Base-by-base conservation (phyloP, 2,888 invertebrate genomes). In the Mystacides longicornis region DNA sequence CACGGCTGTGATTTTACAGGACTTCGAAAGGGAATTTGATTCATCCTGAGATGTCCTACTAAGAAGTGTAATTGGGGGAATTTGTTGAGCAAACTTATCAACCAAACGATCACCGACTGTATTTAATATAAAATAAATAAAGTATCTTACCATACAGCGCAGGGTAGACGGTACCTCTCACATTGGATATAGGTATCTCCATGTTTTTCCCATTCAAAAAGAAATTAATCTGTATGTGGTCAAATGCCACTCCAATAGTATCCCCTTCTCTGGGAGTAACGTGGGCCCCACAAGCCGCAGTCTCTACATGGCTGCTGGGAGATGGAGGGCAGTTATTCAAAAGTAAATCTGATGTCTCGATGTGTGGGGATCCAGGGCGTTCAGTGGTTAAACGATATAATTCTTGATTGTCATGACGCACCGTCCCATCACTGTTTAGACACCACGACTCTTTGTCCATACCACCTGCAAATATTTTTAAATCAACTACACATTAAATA, bases 181-280 rank as follows among this genome's bases (percentile, higher is more conserved):
- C 86, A 72, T 91, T 93, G 61, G 88, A 83, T 46, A 96, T 81
- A 19, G 93, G 88, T 64, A 86, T 83, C 65, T 93, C 90, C 66
- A 93, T 77, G 65, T 86, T 85, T 67, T 86, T 87, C 2, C 97
- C 97, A 74, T 98, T 98, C 42, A 95, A 75, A 71, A 85, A 96
- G 76, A 98, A 95, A 70, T 93, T 94, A 57, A 99, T 74, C 67
- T 98, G 93, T 57, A 96, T 87, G 70, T 99, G 98, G 70, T 99
- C 97, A 70, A 91, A 99, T 0, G 93, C 87, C 31, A 99, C 79
- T 21, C 98, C 97, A 65, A 97, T 81, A 54, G 93, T 84, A 69
- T 98, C 98, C 22, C 98, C 96, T 74, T 98, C 97, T 66, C 89
- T 87, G 2, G 90, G 86, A 67, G 83, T 80, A 64, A 67, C 21